Evolutionary conservation across 2,888 invertebrate species (phyloP), one percentile per base, ranked within the genome.

Genomic region (Macaria liturata): DNA sequence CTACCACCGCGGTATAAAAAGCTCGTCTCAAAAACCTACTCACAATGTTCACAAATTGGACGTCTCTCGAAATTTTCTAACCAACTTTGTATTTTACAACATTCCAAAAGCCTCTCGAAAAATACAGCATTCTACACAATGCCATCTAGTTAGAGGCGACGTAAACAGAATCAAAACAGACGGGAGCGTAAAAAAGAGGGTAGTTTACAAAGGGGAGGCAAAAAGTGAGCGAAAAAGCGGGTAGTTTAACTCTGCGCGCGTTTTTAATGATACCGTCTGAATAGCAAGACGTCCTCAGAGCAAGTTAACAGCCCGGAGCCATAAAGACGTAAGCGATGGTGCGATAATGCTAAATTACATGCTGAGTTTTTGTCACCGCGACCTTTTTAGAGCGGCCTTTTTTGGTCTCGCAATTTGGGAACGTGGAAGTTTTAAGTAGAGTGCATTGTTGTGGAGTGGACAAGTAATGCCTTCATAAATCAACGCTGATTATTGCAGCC

Each of bases 181-280:
- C 60, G 54, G 62, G 55, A 60, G 62, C 45, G 59, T n/a, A 57
- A 63, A 67, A 56, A 58, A 49, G 46, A 51, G 50, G 57, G 56
- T 49, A 56, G 56, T 49, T 54, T 51, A 48, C 49, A 48, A 53
- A 59, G 47, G 30, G 55, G 59, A 54, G 37, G 37, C 44, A 51
- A 51, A 51, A 46, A 45, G 45, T 51, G 45, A 66, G 61, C 52
- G 64, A 52, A 62, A 55, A 57, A 54, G 47, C 52, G 54, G 51
- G 57, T 56, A 57, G 61, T 59, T 57, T 58, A 53, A 57, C 56
- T 59, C 49, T 48, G 51, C 40, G 49, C 58, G 52, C 54, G 50
- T 50, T 63, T 66, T 65, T 66, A 66, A 66, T 65, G 66, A 62
- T 60, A 63, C 49, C 49, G 59, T 66, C 53, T 58, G 55, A 55